Conservation (phyloP, 2,797 vertebrate species). For the Malacoctenus gilli region DNA sequence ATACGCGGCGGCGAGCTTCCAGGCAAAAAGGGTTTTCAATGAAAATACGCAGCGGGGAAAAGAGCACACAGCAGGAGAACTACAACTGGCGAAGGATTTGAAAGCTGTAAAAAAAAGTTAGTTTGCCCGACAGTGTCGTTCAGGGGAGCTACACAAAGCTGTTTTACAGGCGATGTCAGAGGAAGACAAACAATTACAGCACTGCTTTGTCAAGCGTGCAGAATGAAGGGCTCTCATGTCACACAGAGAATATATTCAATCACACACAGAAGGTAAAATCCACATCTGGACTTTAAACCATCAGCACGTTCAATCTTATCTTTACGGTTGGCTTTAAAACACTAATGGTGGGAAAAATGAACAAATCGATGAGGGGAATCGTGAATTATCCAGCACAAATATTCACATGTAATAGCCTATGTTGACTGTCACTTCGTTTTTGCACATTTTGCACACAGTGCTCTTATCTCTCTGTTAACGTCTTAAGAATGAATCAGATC, state of each 20-base stretch:
- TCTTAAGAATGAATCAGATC: too few species aligned
- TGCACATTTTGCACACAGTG: too few species aligned
- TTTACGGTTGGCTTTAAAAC: too few species aligned
- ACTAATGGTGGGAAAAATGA: too few species aligned
- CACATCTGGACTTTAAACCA: neutral
- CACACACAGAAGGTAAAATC: neutral
- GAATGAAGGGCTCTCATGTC: conserved; percentile 5
- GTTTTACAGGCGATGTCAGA: conserved; percentile 10
- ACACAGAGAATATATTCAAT: neutral
- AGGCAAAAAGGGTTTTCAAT: conserved; percentile 50
- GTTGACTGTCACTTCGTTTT: too few species aligned
- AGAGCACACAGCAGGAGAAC: conserved; percentile 24
- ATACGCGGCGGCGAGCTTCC: conserved; percentile 48
- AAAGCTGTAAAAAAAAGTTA: conserved; percentile 25
- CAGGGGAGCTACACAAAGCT: conserved; percentile 3
- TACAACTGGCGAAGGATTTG: conserved; percentile 31
- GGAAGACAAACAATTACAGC: neutral
- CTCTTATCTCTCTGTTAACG: too few species aligned
- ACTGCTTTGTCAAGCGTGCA: neutral
- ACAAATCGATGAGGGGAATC: too few species aligned
- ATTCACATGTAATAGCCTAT: too few species aligned
- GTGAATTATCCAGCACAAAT: too few species aligned
- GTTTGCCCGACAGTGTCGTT: conserved; percentile 26
- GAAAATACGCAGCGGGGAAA: conserved; percentile 35
- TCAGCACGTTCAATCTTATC: too few species aligned